Percentiles rank a stretch among this genome's conserved stretches.
Conservation (phyloP, 2,113 vertebrate genomes). For the Procapra przewalskii region DNA sequence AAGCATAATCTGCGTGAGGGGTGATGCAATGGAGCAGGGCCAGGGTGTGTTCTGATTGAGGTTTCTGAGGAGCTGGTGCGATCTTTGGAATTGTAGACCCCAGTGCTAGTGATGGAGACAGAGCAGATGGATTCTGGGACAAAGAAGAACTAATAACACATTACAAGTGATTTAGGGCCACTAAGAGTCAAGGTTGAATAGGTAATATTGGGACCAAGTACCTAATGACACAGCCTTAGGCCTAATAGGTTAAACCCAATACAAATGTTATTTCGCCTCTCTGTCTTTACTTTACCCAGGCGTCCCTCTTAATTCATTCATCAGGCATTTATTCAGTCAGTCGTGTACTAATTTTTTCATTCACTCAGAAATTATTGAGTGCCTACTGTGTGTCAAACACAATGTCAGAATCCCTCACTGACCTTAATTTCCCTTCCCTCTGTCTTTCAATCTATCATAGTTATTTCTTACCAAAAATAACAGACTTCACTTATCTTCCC, state of each 20-base stretch:
- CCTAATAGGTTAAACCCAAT: not conserved
- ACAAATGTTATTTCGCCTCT: not conserved
- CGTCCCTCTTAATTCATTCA: not conserved
- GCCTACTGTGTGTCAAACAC: not conserved
- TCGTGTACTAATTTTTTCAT: not conserved
- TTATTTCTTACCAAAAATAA: not conserved
- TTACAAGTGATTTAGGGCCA: not conserved
- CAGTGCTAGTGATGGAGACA: not conserved
- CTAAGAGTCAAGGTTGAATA: not conserved
- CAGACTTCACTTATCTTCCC: not conserved
- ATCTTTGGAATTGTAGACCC: not conserved
- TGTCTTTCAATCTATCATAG: not conserved
- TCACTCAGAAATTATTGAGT: not conserved
- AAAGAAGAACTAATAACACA: not conserved
- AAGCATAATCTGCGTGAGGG: not conserved
- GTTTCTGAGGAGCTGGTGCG: not conserved
- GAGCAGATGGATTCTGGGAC: not conserved
- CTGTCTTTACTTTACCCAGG: not conserved
- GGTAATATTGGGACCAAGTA: too few species aligned
- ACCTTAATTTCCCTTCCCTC: not conserved
- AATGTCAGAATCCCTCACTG: too few species aligned
- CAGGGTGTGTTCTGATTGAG: not conserved
- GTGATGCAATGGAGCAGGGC: accelerated
- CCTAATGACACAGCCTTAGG: not conserved
- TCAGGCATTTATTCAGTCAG: not conserved